Conservation (phyloP, 1,140 invertebrate genomes). For the Heliconius hermathena region DNA sequence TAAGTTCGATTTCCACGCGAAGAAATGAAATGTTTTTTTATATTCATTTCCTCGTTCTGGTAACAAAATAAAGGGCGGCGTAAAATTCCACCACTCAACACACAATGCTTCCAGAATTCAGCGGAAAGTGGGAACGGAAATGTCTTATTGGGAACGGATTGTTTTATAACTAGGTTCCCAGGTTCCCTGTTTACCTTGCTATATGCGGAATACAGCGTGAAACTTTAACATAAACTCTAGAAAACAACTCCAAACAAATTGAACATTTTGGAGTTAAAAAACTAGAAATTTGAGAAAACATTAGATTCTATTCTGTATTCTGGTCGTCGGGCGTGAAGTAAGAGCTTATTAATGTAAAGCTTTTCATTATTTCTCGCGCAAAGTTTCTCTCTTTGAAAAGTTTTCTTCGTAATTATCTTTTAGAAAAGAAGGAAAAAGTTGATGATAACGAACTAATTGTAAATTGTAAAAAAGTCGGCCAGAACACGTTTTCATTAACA, state of each 20-base stretch:
- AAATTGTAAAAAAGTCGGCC: background rate
- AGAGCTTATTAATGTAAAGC: conserved; percentile 21
- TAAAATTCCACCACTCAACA: too few relatives aligned
- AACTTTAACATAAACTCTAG: background rate
- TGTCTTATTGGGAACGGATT: too few relatives aligned
- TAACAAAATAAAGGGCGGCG: too few relatives aligned
- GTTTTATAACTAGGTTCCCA: too few relatives aligned
- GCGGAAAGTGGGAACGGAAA: too few relatives aligned
- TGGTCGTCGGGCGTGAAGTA: background rate
- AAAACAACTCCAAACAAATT: background rate
- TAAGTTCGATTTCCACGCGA: too few relatives aligned
- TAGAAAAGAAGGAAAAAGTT: background rate
- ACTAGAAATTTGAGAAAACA: background rate
- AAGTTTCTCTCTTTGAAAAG: conserved; percentile 22
- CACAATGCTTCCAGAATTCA: too few relatives aligned
- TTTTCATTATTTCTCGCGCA: conserved; percentile 21
- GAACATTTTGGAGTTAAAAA: background rate
- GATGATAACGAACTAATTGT: conserved; percentile 13
- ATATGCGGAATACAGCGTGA: too few relatives aligned
- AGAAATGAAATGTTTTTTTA: too few relatives aligned
- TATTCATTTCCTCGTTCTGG: too few relatives aligned
- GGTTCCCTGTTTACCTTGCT: too few relatives aligned
- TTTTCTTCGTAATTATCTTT: conserved; percentile 13
- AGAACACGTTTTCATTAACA: background rate
- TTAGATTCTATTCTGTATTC: conserved; percentile 28